Conservation (phyloP, 2,113 vertebrate species). For the Macaca nemestrina region DNA sequence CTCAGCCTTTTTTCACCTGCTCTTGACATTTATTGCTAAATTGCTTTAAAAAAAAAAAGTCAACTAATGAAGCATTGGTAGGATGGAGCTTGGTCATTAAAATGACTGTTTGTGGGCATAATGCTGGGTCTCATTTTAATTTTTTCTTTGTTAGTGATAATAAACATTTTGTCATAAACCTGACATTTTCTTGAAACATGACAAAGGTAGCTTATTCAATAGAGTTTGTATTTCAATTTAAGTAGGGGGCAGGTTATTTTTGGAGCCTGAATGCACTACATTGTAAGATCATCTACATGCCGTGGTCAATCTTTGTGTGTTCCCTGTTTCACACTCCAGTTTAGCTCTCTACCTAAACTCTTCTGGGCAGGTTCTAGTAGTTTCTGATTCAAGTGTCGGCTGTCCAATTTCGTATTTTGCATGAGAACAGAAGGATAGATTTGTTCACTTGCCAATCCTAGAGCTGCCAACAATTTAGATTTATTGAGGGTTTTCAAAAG, state of each 20-base stretch:
- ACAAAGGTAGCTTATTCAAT: background rate
- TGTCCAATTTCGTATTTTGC: background rate
- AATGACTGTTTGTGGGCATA: background rate
- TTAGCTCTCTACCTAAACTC: background rate
- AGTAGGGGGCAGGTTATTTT: background rate
- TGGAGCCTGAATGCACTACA: background rate
- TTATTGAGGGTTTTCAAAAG: background rate
- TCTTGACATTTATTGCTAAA: conserved; percentile 1
- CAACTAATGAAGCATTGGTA: background rate
- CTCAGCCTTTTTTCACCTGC: too few species aligned
- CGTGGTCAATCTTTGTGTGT: background rate
- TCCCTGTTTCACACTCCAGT: too few species aligned
- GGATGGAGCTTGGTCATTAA: background rate
- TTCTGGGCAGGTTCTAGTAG: background rate
- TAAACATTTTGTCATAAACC: background rate
- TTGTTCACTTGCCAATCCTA: background rate
- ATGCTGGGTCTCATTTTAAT: background rate
- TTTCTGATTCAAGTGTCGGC: background rate
- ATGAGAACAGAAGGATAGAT: background rate
- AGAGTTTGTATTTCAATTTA: background rate
- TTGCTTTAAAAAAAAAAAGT: background rate
- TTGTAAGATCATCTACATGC: background rate
- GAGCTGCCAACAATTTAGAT: background rate
- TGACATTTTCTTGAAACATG: background rate
- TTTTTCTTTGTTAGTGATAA: background rate